phyloP scores from a whole-genome alignment of 92 coral and sea anemone genomes.

The Parazoanthus darwini region DNA sequence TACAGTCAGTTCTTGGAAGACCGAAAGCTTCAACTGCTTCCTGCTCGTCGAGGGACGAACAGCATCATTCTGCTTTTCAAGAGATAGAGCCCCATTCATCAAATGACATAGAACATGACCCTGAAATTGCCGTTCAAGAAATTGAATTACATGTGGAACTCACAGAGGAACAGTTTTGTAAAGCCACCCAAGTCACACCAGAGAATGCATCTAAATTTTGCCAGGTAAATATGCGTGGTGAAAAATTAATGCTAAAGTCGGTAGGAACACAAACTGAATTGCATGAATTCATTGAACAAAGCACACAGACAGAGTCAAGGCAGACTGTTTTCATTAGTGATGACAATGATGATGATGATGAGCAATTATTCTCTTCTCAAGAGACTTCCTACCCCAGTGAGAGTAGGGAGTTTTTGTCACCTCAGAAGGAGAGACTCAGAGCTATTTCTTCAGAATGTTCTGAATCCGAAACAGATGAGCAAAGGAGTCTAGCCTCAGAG shows the following conservation, averaged over 20 bases:
- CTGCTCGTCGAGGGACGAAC: conserved; percentile 14
- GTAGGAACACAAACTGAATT: conserved; percentile 20
- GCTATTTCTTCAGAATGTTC: not conserved
- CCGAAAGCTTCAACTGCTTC: not conserved
- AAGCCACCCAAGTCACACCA: conserved; percentile 2
- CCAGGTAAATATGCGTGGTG: conserved; percentile 19
- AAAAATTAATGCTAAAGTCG: conserved; percentile 1
- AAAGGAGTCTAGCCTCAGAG: not conserved
- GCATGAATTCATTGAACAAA: not conserved
- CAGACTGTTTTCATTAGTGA: conserved; percentile 11
- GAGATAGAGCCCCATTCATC: not conserved
- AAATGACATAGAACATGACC: not conserved
- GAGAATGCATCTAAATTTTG: not conserved
- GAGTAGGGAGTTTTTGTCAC: conserved; percentile 2
- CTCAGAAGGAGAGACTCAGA: conserved; percentile 12
- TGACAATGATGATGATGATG: not conserved
- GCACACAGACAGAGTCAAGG: conserved; percentile 20
- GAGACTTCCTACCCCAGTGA: not conserved
- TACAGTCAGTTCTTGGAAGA: conserved; percentile 10
- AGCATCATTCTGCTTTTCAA: not conserved
- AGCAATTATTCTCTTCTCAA: not conserved
- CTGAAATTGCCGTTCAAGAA: not conserved
- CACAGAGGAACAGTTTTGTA: not conserved
- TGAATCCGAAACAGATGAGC: conserved; percentile 25
- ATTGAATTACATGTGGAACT: conserved; percentile 1